phyloP scores from a whole-genome alignment of 35 echinoderm and acorn worm species.

The Lytechinus pictus region DNA sequence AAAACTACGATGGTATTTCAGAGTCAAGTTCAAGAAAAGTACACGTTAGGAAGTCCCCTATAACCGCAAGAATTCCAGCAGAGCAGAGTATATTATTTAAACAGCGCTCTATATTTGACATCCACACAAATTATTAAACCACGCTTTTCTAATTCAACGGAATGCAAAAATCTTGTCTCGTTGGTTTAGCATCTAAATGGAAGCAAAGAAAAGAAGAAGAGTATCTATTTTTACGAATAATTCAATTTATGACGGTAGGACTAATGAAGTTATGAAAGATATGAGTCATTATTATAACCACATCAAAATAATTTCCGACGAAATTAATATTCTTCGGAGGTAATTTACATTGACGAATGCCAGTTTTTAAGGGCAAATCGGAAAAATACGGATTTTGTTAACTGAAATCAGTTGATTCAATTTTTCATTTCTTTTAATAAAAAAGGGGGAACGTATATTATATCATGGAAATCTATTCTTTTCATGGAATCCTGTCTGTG shows the following conservation, averaged over 20 bases:
- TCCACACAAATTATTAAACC: slow-evolving; percentile 23
- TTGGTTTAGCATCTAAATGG: slow-evolving; percentile 1
- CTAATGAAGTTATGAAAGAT: not conserved
- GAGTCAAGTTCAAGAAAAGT: slow-evolving; percentile 37
- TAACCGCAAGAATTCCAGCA: slow-evolving; percentile 30
- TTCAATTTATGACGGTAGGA: not conserved
- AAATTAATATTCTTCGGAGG: not conserved
- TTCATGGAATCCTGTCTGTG: too few species aligned
- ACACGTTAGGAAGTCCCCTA: slow-evolving; percentile 21
- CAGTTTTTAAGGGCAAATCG: not conserved
- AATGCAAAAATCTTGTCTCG: not conserved
- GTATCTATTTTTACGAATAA: not conserved
- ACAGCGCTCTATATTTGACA: slow-evolving; percentile 38
- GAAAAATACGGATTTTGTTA: too few species aligned
- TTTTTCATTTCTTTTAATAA: too few species aligned
- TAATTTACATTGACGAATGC: not conserved
- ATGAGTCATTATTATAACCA: not conserved
- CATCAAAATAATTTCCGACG: not conserved
- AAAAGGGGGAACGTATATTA: too few species aligned
- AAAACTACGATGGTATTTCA: not conserved
- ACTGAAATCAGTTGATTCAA: too few species aligned
- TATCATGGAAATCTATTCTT: too few species aligned
- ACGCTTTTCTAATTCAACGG: not conserved
- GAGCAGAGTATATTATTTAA: not conserved
- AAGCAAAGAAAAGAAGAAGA: not conserved